Evolutionary conservation across 1,140 invertebrate species (phyloP).

Genomic region (Neotoxoptera formosana): DNA sequence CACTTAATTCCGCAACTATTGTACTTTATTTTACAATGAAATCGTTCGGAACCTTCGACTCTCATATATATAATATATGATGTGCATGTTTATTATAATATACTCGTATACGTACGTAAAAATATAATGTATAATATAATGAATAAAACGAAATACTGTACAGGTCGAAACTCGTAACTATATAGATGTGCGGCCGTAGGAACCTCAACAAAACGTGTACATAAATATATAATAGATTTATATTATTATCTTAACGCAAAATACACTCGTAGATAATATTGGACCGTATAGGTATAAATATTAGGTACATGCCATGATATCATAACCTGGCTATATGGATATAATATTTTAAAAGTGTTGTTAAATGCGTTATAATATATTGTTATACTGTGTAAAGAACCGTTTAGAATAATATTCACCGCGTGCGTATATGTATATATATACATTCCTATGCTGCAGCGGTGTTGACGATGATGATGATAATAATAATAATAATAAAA

Average conservation of each 20-base stretch:
- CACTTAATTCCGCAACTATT: neutral
- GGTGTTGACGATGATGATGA: neutral
- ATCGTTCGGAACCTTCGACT: neutral
- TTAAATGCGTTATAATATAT: neutral
- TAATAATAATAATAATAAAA: constrained; percentile 1
- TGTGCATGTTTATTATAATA: neutral
- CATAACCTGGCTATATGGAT: neutral
- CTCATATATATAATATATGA: neutral
- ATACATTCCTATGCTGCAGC: neutral
- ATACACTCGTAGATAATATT: neutral
- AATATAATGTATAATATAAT: neutral
- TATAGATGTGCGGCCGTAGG: too few relatives aligned
- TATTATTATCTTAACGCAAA: neutral
- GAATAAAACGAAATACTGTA: neutral
- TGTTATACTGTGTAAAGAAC: neutral
- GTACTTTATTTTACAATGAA: neutral
- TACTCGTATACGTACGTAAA: neutral
- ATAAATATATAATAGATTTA: neutral
- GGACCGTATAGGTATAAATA: neutral
- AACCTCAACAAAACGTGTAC: neutral
- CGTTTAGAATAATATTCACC: neutral
- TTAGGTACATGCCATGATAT: neutral
- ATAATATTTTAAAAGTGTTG: neutral
- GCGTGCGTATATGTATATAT: too few relatives aligned
- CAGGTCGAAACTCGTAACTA: neutral